These are phyloP conservation scores for Nymphalis urticae DNA, from an alignment of 2,888 invertebrate genomes.

Conservation along the genomic window DNA sequence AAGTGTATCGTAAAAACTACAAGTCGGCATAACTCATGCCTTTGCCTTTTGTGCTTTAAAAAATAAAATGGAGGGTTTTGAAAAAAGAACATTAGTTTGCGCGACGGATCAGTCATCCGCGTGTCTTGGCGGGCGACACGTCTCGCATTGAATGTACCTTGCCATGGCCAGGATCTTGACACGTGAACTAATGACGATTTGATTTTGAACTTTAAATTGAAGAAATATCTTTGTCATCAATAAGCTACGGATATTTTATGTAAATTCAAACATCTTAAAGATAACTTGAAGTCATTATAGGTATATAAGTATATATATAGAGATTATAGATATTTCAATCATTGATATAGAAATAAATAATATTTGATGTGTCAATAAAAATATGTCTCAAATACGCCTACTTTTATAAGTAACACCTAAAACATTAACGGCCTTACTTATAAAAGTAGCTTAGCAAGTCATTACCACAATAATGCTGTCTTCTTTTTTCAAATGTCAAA, in stretches of 20 bases:
- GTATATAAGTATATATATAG: no score
- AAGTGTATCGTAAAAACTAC: constrained; percentile 77
- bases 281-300: constrained; percentile 28
- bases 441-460: no score
- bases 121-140: constrained; percentile 67
- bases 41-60: constrained; percentile 74
- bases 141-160: constrained; percentile 48
- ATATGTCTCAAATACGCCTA: no score
- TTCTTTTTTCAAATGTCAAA: no score
- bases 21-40: constrained; percentile 77
- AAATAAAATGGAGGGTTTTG: constrained; percentile 64
- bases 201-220: constrained; percentile 56
- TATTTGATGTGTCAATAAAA: no score
- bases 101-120: constrained; percentile 78
- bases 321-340: constrained; percentile 24
- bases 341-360: no score
- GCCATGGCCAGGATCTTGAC: constrained; percentile 44
- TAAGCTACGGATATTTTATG: constrained; percentile 28
- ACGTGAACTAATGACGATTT: constrained; percentile 62
- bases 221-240: constrained; percentile 37
- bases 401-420: no score
- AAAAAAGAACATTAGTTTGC: constrained; percentile 77
- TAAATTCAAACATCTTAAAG: constrained; percentile 22
- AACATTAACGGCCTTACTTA: no score
- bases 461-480: no score